Evolutionary conservation across 53 echinoderm and acorn worm genomes (phyloP).

Genomic region (Holothuria leucospilota): DNA sequence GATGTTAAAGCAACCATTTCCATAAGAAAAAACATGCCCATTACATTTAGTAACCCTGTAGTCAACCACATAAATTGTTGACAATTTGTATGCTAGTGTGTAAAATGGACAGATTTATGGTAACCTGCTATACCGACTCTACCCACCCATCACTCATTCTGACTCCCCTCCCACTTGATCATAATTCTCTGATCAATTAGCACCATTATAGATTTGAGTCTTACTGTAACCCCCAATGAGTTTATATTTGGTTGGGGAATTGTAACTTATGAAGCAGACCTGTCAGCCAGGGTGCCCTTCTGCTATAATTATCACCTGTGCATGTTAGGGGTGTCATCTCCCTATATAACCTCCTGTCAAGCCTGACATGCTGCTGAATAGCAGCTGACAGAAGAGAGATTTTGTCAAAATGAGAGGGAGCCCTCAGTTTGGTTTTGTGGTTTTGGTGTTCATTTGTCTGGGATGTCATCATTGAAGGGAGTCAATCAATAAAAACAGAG

Average conservation of each 20-base stretch:
- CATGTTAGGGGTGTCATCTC: slow-evolving; percentile 19
- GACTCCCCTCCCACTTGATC: slow-evolving; percentile 33
- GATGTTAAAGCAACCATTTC: too few species aligned
- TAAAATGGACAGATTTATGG: slow-evolving; percentile 27
- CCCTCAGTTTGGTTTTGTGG: slow-evolving; percentile 1
- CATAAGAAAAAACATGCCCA: too few species aligned
- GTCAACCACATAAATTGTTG: slow-evolving; percentile 13
- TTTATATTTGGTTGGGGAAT: slow-evolving; percentile 42
- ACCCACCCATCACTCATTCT: slow-evolving; percentile 18
- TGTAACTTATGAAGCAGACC: slow-evolving; percentile 33
- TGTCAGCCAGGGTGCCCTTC: slow-evolving; percentile 42
- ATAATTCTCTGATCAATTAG: slow-evolving; percentile 41
- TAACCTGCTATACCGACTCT: neutral
- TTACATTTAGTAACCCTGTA: slow-evolving; percentile 1
- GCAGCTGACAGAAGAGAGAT: neutral
- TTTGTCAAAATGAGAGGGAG: slow-evolving; percentile 25
- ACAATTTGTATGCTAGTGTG: slow-evolving; percentile 27
- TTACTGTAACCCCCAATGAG: slow-evolving; percentile 41
- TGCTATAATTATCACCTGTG: slow-evolving; percentile 45
- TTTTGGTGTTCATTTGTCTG: neutral
- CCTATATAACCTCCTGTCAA: slow-evolving; percentile 17
- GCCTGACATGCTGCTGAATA: neutral
- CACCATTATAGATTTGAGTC: slow-evolving; percentile 14
- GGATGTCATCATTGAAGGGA: too few species aligned
- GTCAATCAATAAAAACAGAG: too few species aligned